Conservation (phyloP, 2,113 vertebrate species). For the Nyctereutes procyonoides region DNA sequence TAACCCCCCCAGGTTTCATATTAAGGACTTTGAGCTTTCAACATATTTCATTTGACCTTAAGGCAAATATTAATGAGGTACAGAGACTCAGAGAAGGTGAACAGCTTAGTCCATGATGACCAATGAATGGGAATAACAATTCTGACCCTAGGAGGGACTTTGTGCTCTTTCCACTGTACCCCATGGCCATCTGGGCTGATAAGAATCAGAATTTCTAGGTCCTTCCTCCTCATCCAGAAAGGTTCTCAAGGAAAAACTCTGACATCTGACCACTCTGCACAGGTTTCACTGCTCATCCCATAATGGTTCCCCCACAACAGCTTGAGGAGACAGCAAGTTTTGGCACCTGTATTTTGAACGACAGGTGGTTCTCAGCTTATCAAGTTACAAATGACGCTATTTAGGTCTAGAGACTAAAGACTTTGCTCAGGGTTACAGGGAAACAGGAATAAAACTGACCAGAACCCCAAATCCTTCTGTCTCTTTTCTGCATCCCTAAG, state of each 20-base stretch:
- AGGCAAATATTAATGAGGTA: neutral
- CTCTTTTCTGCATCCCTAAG: neutral
- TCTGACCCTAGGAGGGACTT: neutral
- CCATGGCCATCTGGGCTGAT: too few relatives aligned
- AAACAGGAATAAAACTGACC: neutral
- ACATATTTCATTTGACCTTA: neutral
- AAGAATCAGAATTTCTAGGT: neutral
- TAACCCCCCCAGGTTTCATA: neutral
- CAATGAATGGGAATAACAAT: neutral
- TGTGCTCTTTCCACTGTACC: neutral
- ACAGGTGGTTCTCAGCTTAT: neutral
- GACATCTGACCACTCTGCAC: neutral
- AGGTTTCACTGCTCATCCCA: neutral
- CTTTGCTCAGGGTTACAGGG: neutral
- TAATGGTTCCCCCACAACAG: neutral
- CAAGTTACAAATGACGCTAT: neutral
- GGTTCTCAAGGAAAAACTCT: neutral
- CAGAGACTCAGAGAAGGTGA: neutral
- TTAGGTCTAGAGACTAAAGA: neutral
- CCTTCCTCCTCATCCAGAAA: neutral
- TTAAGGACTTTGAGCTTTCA: neutral
- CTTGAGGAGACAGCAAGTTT: neutral
- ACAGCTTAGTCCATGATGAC: neutral
- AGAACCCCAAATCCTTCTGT: neutral
- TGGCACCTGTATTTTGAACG: neutral